Evolutionary conservation across 2,113 vertebrate genomes (phyloP).

Genomic region (Amphiprion percula): DNA sequence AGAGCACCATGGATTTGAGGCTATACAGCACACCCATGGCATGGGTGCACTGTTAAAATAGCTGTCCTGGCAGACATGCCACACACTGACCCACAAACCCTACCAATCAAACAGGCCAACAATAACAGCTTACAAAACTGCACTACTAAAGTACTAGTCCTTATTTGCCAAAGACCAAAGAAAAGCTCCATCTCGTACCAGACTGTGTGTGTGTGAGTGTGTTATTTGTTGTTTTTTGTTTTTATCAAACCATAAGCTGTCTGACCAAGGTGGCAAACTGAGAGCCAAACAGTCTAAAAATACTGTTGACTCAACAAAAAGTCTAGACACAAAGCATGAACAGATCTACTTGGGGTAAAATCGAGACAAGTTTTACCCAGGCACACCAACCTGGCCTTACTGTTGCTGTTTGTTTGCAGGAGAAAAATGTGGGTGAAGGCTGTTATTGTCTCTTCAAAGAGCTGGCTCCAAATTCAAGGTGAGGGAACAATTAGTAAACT

Average conservation of each 20-base stretch:
- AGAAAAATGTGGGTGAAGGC: background rate
- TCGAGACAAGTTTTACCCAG: slow-evolving; percentile 14
- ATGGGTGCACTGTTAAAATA: background rate
- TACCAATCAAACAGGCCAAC: background rate
- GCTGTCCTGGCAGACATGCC: background rate
- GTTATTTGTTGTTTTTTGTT: slow-evolving; percentile 20
- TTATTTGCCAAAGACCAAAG: slow-evolving; percentile 35
- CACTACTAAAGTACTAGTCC: slow-evolving; percentile 4
- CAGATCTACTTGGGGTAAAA: slow-evolving; percentile 23
- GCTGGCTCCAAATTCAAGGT: slow-evolving; percentile 4
- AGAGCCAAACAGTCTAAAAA: slow-evolving; percentile 45
- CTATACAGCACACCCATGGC: background rate
- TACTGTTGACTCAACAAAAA: slow-evolving; percentile 62
- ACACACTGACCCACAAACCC: slow-evolving; percentile 34
- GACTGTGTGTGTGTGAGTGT: slow-evolving; percentile 6
- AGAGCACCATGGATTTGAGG: background rate
- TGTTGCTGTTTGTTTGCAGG: background rate
- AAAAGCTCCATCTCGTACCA: slow-evolving; percentile 28
- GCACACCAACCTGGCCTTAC: background rate
- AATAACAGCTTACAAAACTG: slow-evolving; percentile 35
- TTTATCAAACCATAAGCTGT: slow-evolving; percentile 45
- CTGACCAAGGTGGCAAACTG: slow-evolving; percentile 36
- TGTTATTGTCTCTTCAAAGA: slow-evolving; percentile 14
- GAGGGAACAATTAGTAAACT: background rate
- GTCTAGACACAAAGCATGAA: slow-evolving; percentile 45